Base-by-base conservation (phyloP, 2,113 vertebrate species). In the Nipponia nippon region DNA sequence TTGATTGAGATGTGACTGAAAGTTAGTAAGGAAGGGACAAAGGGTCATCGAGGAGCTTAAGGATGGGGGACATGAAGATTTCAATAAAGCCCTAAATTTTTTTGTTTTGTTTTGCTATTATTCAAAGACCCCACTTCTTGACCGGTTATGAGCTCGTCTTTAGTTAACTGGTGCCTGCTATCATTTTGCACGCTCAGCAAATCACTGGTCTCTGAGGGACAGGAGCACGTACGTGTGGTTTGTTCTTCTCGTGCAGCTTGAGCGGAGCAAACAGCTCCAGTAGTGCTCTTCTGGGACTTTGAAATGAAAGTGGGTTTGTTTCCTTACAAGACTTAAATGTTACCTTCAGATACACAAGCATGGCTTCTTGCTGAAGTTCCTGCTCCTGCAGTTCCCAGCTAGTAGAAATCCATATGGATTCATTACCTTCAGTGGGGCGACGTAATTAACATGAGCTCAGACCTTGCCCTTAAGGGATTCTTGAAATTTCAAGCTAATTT, bases 141-240 rank as follows among this genome's bases (percentile, higher is more conserved):
- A 89, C 83, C 50, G 73, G 62, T 83, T 89, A 17, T 5, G 78
- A 96, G 77, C 79, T 95, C 86, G 67, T 13, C 76, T 94, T 69
- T n/a, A 66, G 69, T 80, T 97, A 36, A 93, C 89, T 86, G 86
- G 77, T 93, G 52, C 27, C 83, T 87, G 40, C 56, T 42, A 49
- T 85, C 7, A 8, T 93, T 95, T 92, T 88, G 89, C 81, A 87
- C 30, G 13, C 55, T 78, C 34, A 59, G 77, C 32, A 29, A 23
- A 79, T 97, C 90, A 63, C 95, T 71, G 56, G 76, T 86, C 88
- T 95, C 42, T 80, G 94, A 90, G 91, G 86, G 58, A 11, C 90
- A 71, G 95, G 67, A 93, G 83, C 56, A 15, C 9, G 17, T 75
- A n/a, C 13, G 3, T 11, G 5, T 23, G 18, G 81, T 63, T 94